phyloP scores from a whole-genome alignment of 23 tunicate species.

The Corella eumyota region DNA sequence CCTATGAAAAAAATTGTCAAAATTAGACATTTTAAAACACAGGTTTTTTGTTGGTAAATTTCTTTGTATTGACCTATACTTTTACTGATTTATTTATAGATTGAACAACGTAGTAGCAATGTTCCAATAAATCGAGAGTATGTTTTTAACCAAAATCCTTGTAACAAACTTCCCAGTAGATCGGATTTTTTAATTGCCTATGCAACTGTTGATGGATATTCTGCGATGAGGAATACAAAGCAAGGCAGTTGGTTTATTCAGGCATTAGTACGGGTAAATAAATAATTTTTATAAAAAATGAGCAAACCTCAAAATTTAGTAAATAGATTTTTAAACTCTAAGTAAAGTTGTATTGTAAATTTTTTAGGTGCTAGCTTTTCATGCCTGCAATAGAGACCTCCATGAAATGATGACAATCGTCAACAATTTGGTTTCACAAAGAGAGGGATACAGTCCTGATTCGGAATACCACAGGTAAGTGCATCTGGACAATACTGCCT shows the following conservation, averaged over 20 bases:
- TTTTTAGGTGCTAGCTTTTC: conserved; percentile 54
- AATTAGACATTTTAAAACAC: too few species aligned
- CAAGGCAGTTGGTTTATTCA: conserved; percentile 92
- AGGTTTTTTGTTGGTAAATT: too few species aligned
- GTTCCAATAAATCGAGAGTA: too few species aligned
- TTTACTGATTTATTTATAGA: too few species aligned
- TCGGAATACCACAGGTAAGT: conserved; percentile 48
- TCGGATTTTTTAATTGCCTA: conserved; percentile 71
- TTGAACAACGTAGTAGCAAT: too few species aligned
- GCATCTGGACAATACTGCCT: neutral
- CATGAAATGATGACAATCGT: conserved; percentile 79
- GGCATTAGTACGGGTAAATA: conserved; percentile 62
- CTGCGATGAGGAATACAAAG: conserved; percentile 91
- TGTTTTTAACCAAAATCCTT: too few species aligned
- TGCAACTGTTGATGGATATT: conserved; percentile 71
- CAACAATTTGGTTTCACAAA: conserved; percentile 48
- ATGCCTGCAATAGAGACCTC: conserved; percentile 66
- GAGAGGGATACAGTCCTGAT: conserved; percentile 70
- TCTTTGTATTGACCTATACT: too few species aligned
- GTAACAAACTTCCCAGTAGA: conserved; percentile 54
- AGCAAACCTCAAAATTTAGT: neutral
- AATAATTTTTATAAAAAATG: neutral
- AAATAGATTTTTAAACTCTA: neutral
- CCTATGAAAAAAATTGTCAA: too few species aligned
- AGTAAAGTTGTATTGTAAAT: too few species aligned